Evolutionary conservation across 2,888 invertebrate species (phyloP).

Genomic region (Nezara viridula): DNA sequence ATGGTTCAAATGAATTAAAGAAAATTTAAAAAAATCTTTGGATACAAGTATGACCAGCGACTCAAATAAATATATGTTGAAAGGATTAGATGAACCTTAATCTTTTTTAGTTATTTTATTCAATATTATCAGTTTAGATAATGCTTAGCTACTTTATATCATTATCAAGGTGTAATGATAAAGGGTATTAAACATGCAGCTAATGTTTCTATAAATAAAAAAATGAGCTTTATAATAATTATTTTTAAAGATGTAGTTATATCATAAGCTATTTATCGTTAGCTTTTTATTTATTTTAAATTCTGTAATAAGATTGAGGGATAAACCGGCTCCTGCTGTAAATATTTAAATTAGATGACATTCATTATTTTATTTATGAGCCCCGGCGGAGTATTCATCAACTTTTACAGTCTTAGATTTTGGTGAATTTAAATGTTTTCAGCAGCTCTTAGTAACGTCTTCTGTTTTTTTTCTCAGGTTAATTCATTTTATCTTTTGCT

Average conservation of each 20-base stretch:
- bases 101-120: no score
- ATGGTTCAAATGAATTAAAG: no score
- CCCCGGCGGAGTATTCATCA: neutral
- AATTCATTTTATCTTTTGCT: neutral
- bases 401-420: neutral
- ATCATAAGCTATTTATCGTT: neutral
- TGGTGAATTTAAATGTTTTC: neutral
- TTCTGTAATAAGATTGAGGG: no score
- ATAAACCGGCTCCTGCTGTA: neutral
- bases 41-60: no score
- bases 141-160: no score
- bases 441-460: neutral
- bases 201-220: neutral
- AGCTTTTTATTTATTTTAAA: neutral
- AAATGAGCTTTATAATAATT: neutral
- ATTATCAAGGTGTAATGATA: neutral
- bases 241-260: neutral
- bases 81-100: no score
- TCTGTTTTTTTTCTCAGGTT: neutral
- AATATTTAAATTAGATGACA: neutral
- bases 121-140: no score
- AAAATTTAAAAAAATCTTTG: no score
- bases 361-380: slow-evolving; percentile 8
- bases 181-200: no score
- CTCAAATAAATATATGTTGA: no score